These are phyloP conservation scores for Delichon dasypus DNA, from an alignment of 2,797 vertebrate species.

Conservation along the genomic window DNA sequence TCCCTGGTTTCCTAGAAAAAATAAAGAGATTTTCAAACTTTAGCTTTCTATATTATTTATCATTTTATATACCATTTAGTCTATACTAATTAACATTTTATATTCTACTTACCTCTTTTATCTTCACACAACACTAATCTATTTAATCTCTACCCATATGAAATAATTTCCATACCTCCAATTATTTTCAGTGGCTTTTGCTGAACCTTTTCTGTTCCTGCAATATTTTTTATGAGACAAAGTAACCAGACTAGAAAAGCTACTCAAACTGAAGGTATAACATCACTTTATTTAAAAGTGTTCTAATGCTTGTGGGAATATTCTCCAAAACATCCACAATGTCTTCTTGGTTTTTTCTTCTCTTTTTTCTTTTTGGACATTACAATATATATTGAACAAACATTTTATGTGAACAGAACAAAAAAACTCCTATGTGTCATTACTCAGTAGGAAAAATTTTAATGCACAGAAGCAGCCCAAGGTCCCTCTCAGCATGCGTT, in stretches of 20 bases:
- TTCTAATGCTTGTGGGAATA: not conserved
- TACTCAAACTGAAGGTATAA: not conserved
- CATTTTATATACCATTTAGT: not conserved
- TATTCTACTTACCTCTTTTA: not conserved
- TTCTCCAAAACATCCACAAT: not conserved
- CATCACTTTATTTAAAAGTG: not conserved
- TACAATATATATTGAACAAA: not conserved
- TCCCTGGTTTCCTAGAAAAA: not conserved
- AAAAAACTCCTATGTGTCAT: not conserved
- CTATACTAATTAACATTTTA: not conserved
- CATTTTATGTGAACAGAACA: not conserved
- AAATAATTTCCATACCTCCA: not conserved
- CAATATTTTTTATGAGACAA: not conserved
- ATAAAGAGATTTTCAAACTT: not conserved
- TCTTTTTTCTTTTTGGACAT: not conserved
- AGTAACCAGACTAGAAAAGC: not conserved
- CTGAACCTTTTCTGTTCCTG: not conserved
- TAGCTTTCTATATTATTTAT: not conserved
- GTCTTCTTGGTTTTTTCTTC: too few species aligned
- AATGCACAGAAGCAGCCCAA: not conserved
- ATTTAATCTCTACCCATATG: not conserved
- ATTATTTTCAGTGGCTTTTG: not conserved
- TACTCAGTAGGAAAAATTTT: not conserved
- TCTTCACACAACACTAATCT: not conserved
- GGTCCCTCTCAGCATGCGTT: not conserved